phyloP scores from a whole-genome alignment of 2,113 vertebrate species.

The Taxidea taxus region DNA sequence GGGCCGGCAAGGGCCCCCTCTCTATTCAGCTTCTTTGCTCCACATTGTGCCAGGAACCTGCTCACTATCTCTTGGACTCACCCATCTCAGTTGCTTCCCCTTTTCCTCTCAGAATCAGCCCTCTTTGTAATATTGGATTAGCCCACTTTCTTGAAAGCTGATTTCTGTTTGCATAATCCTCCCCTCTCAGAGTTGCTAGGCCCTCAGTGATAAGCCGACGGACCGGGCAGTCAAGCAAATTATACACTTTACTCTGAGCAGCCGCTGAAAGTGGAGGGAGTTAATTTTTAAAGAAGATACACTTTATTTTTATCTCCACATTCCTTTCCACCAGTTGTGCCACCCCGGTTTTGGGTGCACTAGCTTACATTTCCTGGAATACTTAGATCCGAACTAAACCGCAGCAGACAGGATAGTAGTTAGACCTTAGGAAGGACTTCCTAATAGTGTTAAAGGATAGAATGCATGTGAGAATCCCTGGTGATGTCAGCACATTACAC shows the following conservation, averaged over 20 bases:
- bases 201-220: slow-evolving; percentile 53
- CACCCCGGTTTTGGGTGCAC: neutral
- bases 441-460: neutral
- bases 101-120: slow-evolving; percentile 51
- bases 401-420: neutral
- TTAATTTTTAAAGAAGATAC: slow-evolving; percentile 46
- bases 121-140: slow-evolving; percentile 86
- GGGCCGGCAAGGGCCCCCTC: neutral
- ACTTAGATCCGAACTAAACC: neutral
- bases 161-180: slow-evolving; percentile 85
- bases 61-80: neutral
- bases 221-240: slow-evolving; percentile 43
- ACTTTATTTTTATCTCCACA: slow-evolving; percentile 56
- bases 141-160: slow-evolving; percentile 82
- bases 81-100: slow-evolving; percentile 48
- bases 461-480: neutral
- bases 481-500: fast-evolving
- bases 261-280: neutral
- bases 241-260: slow-evolving; percentile 42
- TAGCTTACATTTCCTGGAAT: neutral
- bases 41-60: neutral
- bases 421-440: slow-evolving; percentile 9
- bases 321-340: neutral
- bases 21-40: neutral
- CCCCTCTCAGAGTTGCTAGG: slow-evolving; percentile 51